Evolutionary conservation across 2,888 invertebrate species (phyloP), one percentile per base, ranked within the genome.

Genomic region (Perithous albicinctus): DNA sequence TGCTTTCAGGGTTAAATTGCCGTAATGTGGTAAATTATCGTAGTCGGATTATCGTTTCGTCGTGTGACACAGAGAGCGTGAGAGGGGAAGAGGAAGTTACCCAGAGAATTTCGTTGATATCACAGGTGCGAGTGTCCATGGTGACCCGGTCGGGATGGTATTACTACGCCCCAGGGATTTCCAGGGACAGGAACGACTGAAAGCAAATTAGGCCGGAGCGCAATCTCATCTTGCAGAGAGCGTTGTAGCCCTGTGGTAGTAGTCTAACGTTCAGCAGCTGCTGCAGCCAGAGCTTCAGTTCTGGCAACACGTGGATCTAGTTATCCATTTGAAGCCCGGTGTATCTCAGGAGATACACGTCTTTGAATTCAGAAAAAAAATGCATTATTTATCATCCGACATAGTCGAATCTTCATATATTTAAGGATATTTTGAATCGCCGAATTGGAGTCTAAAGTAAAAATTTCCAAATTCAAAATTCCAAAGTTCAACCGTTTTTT

Each of bases 231-330:
- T 48, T 18, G 51, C 48, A 41, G 32, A 29, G n/a, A 46, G 15
- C 41, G 38, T n/a, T n/a, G 70, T 38, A n/a, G 15, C 70, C 56
- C 41, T 38, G 56, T 29, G 56, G 20, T 32, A 29, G 54, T 59
- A 35, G 20, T n/a, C n/a, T n/a, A 76, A 41, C 56, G 20, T 41
- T 56, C 56, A 23, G 15, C 43, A 56, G 70, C 54, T 26, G 54
- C 56, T 18, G 43, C 70, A 38, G 29, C 56, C 32, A 48, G 15
- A 26, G 56, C 41, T 29, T 6, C 54, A 23, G 23, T 6, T 8
- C 5, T 56, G 59, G 43, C 70, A 72, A 72, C 70, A 72, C 70
- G 70, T 72, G 70, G 59, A n/a, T 32, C 48, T 18, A 15, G 59
- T 59, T n/a, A n/a, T n/a, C n/a, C n/a, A n/a, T n/a, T n/a, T n/a